phyloP scores from a whole-genome alignment of 2,888 invertebrate genomes.

The Ceratothoa steindachneri region DNA sequence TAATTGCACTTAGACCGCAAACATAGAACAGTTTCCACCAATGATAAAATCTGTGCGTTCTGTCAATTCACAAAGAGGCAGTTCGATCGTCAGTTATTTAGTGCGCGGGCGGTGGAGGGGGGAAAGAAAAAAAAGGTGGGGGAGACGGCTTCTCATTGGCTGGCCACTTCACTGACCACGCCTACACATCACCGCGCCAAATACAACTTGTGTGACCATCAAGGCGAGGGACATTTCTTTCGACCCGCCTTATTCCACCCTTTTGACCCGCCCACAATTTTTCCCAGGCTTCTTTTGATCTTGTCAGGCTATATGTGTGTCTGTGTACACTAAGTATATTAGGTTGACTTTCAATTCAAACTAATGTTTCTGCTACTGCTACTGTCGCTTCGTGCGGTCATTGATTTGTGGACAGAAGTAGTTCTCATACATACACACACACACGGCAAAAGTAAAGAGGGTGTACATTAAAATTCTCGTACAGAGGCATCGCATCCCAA shows the following conservation, averaged over 20 bases:
- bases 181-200: slow-evolving; percentile 38
- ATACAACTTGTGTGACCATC: slow-evolving; percentile 28
- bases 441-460: too few relatives aligned
- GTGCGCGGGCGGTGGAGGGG: slow-evolving; percentile 37
- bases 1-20: slow-evolving; percentile 37
- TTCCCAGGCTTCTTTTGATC: slow-evolving; percentile 11
- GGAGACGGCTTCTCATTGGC: slow-evolving; percentile 23
- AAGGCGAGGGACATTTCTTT: slow-evolving; percentile 8
- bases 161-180: slow-evolving; percentile 23
- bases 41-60: slow-evolving; percentile 45
- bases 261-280: slow-evolving; percentile 13
- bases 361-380: too few relatives aligned
- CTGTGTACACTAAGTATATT: too few relatives aligned
- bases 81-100: slow-evolving; percentile 46
- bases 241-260: slow-evolving; percentile 1
- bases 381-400: too few relatives aligned
- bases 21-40: slow-evolving; percentile 43
- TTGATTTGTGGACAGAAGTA: too few relatives aligned
- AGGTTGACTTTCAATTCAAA: neutral
- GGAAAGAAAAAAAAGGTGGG: slow-evolving; percentile 12
- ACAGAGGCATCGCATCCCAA: neutral
- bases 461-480: neutral
- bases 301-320: neutral
- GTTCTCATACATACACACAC: too few relatives aligned
- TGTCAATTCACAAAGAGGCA: slow-evolving; percentile 44